These are phyloP conservation scores for Glaucomys volans DNA, from an alignment of 2,113 vertebrate genomes.

Conservation along the genomic window DNA sequence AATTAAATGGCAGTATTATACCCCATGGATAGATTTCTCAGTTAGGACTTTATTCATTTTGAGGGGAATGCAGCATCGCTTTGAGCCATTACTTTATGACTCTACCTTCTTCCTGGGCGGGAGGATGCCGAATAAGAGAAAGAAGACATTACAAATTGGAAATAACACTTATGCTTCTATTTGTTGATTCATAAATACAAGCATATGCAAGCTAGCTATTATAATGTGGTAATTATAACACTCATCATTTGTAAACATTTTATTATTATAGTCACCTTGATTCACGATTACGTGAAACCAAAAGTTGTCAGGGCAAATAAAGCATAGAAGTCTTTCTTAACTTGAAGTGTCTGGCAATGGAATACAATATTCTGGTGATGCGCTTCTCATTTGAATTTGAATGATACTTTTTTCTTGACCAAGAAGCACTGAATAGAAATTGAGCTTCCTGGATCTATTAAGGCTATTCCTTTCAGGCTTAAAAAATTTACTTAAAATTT, in stretches of 20 bases:
- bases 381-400: slow-evolving; percentile 16
- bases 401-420: not conserved
- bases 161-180: slow-evolving; percentile 29
- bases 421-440: slow-evolving; percentile 22
- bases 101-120: not conserved
- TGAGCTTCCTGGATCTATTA: not conserved
- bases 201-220: not conserved
- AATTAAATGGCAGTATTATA: not conserved
- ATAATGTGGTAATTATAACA: slow-evolving; percentile 18
- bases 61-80: not conserved
- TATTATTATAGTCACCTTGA: slow-evolving; percentile 49
- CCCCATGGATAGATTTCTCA: not conserved
- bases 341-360: not conserved
- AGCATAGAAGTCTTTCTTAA: not conserved
- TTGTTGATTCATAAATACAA: slow-evolving; percentile 40
- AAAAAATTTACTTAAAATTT: not conserved
- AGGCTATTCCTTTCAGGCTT: not conserved
- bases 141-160: not conserved
- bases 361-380: not conserved
- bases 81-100: not conserved
- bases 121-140: not conserved
- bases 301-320: not conserved
- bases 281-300: not conserved
- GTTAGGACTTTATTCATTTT: not conserved
- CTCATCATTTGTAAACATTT: slow-evolving; percentile 47